phyloP scores from a whole-genome alignment of 2,113 vertebrate species.

The Lethenteron camtschaticum region DNA sequence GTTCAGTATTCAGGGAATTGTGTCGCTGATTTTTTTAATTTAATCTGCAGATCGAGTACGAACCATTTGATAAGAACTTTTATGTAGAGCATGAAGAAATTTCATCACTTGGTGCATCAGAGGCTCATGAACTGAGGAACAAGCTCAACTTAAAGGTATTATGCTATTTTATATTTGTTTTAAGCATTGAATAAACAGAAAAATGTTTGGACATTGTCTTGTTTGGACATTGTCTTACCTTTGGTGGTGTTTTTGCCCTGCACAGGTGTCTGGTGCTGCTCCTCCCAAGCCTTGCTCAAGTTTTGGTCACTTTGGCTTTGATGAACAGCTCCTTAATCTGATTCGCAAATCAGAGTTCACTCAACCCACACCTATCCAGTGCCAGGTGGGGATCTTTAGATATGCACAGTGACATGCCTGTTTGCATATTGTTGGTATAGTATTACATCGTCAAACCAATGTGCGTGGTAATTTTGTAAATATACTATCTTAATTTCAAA shows the following conservation, averaged over 20 bases:
- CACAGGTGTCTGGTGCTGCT: conserved; percentile 74
- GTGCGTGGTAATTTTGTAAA: too few relatives aligned
- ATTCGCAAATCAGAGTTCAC: conserved; percentile 97
- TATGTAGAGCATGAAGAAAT: conserved; percentile 86
- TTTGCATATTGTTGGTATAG: too few relatives aligned
- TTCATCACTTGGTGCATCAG: conserved; percentile 39
- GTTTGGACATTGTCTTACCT: background rate
- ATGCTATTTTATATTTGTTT: background rate
- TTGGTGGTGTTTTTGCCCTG: background rate
- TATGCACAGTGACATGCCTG: too few relatives aligned
- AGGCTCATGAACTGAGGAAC: conserved; percentile 58
- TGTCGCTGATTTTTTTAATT: background rate
- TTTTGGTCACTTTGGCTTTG: conserved; percentile 90
- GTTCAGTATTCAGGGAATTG: background rate
- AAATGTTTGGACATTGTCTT: background rate
- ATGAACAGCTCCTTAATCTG: conserved; percentile 90
- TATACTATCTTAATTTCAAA: too few relatives aligned
- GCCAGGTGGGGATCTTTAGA: conserved; percentile 39
- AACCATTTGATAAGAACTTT: conserved; percentile 93
- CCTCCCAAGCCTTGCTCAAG: conserved; percentile 76
- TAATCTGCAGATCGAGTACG: conserved; percentile 57
- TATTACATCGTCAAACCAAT: too few relatives aligned
- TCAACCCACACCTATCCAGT: conserved; percentile 94
- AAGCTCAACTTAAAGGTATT: conserved; percentile 80
- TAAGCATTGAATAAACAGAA: background rate